Evolutionary conservation across 2,797 vertebrate genomes (phyloP).

Genomic region (Paratrypauchen microcephalus): DNA sequence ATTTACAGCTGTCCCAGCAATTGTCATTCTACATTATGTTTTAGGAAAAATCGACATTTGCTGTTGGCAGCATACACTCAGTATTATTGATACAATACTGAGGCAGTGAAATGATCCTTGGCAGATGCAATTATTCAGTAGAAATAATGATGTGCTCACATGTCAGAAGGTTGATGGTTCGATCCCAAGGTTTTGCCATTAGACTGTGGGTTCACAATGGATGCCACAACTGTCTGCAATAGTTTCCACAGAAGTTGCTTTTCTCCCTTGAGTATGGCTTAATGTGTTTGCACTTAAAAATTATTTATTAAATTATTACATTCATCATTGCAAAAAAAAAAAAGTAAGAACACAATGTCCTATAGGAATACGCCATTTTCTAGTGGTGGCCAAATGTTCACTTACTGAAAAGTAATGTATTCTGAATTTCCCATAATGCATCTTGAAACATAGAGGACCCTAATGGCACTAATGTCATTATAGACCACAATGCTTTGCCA

Average conservation of each 20-base stretch:
- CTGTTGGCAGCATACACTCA: not conserved
- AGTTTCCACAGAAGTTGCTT: not conserved
- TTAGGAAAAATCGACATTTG: conserved; percentile 1
- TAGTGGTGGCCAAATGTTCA: no score
- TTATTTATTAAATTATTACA: no score
- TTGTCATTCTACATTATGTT: conserved; percentile 13
- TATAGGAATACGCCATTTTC: no score
- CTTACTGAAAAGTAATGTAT: no score
- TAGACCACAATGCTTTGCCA: no score
- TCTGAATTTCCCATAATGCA: no score
- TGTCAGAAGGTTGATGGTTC: not conserved
- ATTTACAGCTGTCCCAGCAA: not conserved
- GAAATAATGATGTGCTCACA: not conserved
- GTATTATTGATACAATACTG: not conserved
- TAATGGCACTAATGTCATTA: no score
- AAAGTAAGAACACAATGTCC: no score
- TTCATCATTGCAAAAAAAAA: no score
- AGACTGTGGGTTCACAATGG: not conserved
- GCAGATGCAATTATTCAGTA: not conserved
- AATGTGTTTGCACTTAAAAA: no score
- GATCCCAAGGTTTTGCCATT: not conserved
- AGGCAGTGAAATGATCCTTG: not conserved
- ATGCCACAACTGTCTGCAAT: not conserved
- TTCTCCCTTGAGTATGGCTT: not conserved
- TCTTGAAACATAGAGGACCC: no score